Conservation (phyloP, 2,888 invertebrate species). For the Scelioninae gen. 1 region DNA sequence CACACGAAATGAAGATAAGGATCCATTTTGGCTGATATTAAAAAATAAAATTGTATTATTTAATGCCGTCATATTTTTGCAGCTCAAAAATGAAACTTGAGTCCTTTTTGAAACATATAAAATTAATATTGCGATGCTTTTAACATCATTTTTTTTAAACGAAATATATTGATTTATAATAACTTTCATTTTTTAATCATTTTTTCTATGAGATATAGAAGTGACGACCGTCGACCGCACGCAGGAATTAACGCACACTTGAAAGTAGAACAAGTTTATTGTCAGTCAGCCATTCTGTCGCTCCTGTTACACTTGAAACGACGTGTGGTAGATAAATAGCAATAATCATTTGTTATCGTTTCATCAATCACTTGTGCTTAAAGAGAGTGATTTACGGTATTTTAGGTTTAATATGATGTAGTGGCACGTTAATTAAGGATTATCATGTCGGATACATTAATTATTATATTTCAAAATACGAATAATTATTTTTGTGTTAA, state of each 20-base stretch:
- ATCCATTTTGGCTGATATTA: neutral
- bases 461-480: too few species aligned
- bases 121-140: neutral
- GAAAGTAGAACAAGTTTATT: conserved; percentile 58
- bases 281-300: conserved; percentile 41
- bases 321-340: conserved; percentile 9
- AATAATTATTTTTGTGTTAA: too few species aligned
- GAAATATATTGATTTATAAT: conserved; percentile 3
- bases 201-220: neutral
- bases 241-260: conserved; percentile 32
- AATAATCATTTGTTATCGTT: conserved; percentile 19
- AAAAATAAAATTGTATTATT: conserved; percentile 4
- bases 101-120: neutral
- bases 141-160: neutral
- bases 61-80: conserved; percentile 2
- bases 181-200: conserved; percentile 6
- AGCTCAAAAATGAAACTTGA: conserved; percentile 2
- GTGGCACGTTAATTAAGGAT: neutral
- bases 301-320: conserved; percentile 12
- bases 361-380: neutral
- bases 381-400: neutral
- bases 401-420: neutral
- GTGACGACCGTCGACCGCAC: neutral
- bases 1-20: neutral
- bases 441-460: too few species aligned